Conservation (phyloP, 2,113 vertebrate genomes). For the Tragelaphus imberbis region DNA sequence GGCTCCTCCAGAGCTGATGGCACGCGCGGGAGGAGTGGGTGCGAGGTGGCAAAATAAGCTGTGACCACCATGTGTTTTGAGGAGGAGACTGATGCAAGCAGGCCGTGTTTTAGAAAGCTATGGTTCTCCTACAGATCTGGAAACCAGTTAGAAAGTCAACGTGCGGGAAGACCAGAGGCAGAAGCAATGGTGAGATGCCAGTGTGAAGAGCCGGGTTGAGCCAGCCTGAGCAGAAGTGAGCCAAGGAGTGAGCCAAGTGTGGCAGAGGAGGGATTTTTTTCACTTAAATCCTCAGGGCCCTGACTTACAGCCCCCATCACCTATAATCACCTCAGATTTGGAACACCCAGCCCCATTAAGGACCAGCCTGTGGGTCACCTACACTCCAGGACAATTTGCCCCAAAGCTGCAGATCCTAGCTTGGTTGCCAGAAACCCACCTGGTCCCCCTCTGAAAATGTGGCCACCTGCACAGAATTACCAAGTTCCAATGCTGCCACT, state of each 20-base stretch:
- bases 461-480: background rate
- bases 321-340: background rate
- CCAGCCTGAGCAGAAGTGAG: background rate
- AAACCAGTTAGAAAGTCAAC: background rate
- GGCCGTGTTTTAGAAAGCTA: background rate
- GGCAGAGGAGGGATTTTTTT: background rate
- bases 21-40: background rate
- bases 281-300: background rate
- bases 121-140: background rate
- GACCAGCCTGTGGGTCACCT: background rate
- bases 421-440: background rate
- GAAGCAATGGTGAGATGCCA: background rate
- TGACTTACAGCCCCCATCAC: background rate
- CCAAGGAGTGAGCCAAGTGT: background rate
- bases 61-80: background rate
- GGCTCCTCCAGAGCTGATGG: background rate
- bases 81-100: background rate
- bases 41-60: conserved; percentile 1
- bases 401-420: background rate
- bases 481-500: background rate
- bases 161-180: background rate
- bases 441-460: background rate
- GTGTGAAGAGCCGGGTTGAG: background rate
- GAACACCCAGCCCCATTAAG: background rate
- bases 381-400: background rate